phyloP scores from a whole-genome alignment of 1,140 invertebrate genomes.

The Drosophila nigromelanica region DNA sequence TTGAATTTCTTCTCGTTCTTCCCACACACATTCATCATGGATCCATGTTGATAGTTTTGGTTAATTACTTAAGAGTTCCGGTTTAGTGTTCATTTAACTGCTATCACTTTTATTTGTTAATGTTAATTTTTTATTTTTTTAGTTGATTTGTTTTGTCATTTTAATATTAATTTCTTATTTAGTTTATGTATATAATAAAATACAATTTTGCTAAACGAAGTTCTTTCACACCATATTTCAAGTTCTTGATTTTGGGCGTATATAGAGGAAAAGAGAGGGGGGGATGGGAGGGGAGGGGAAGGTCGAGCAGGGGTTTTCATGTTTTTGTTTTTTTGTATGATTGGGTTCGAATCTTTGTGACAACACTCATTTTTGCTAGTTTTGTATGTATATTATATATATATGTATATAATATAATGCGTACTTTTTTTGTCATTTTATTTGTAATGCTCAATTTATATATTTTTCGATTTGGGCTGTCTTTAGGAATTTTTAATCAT shows the following conservation, averaged over 20 bases:
- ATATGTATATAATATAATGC: conserved; percentile 54
- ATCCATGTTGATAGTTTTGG: conserved; percentile 34
- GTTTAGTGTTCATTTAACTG: conserved; percentile 72
- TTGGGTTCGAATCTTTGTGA: conserved; percentile 28
- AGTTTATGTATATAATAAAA: conserved; percentile 53
- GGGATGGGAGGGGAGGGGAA: neutral
- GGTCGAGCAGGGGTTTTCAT: neutral
- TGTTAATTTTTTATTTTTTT: conserved; percentile 58
- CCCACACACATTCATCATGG: conserved; percentile 8
- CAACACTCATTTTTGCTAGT: conserved; percentile 51
- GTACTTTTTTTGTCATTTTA: conserved; percentile 48
- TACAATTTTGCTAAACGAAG: conserved; percentile 75
- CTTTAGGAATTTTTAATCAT: conserved; percentile 82
- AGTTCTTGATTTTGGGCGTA: conserved; percentile 30
- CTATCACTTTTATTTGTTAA: conserved; percentile 72
- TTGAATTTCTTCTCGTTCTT: conserved; percentile 18
- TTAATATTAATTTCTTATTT: conserved; percentile 50
- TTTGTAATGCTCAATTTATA: conserved; percentile 36
- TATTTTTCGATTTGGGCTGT: conserved; percentile 48
- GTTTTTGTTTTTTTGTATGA: too few species aligned
- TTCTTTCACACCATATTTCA: conserved; percentile 36
- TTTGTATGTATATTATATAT: conserved; percentile 56
- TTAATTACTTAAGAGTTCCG: conserved; percentile 63
- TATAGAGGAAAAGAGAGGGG: neutral
- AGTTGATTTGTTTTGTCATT: conserved; percentile 41